Percentiles rank a stretch among this genome's conserved stretches.
Evolutionary conservation across 64 coral and sea anemone species (phyloP).

Genomic region (Stylophora pistillata): DNA sequence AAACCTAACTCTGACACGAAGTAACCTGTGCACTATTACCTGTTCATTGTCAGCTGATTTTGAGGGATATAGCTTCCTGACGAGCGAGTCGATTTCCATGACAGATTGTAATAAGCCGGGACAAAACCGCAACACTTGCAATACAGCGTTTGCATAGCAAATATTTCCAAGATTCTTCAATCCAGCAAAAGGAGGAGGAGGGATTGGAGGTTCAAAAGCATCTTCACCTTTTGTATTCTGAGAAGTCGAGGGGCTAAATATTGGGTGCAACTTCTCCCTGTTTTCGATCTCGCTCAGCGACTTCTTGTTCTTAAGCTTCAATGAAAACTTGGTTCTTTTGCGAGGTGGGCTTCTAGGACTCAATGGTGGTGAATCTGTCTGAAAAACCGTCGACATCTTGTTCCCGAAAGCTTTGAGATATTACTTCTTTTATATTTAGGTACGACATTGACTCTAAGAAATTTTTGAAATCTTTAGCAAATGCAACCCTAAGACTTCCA

Average conservation of each 20-base stretch:
- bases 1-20: no score
- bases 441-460: background rate
- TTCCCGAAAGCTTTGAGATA: background rate
- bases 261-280: conserved; percentile 29
- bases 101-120: conserved; percentile 79
- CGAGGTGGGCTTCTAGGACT: conserved; percentile 83
- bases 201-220: conserved; percentile 11
- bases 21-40: background rate
- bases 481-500: background rate
- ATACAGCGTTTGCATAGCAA: conserved; percentile 94
- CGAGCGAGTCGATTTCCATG: conserved; percentile 13
- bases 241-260: conserved; percentile 17
- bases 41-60: background rate
- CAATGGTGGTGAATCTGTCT: conserved; percentile 15
- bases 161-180: conserved; percentile 84
- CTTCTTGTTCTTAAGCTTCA: conserved; percentile 72
- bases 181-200: conserved; percentile 69
- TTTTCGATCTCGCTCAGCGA: conserved; percentile 12
- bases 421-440: background rate
- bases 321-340: conserved; percentile 85
- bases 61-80: background rate
- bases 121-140: conserved; percentile 91
- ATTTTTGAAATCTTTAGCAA: background rate
- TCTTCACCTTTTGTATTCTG: conserved; percentile 14
- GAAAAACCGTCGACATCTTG: conserved; percentile 50